Evolutionary conservation across 1,140 invertebrate genomes (phyloP), one percentile per base, ranked within the genome.

Genomic region (Leptestheria dahalacensis): DNA sequence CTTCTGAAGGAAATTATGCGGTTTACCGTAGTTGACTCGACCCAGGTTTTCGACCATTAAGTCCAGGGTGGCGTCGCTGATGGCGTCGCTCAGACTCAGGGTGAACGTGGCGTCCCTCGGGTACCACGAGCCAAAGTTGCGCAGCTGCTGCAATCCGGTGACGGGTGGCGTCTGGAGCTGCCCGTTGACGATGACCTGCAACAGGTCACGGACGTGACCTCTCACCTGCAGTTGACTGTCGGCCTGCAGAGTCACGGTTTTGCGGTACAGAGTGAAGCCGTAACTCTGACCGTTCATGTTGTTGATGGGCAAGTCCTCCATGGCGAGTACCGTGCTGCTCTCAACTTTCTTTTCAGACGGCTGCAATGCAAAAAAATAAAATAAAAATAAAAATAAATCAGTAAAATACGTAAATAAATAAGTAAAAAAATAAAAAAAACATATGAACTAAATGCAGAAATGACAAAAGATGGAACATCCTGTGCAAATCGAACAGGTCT

Each of bases 1-100:
- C 57, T 70, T 65, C 26, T 66, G 65, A 60, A 78, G 71, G 62
- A 73, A 74, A 60, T 73, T 68, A 6, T 67, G 54, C 4, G 74
- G 68, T 2, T 57, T 26, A 1, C 77, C 77, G 68, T 70, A 81
- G 66, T 80, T 80, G 18, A 75, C 74, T 54, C 80, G 66, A 0
- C 77, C 79, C 59, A 74, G 71, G 66, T 82, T 81, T 65, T 82
- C 79, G 1, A 82, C 78, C 1, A 82, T 57, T 29, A 82, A 68
- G 60, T 80, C 77, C 24, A 61, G 20, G 15, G 50, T n/a, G 18
- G 47, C 47, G 49, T 66, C 51, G 25, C 56, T 61, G 54, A 51
- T 53, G 62, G n/a, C 25, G 46, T 20, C 54, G 49, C 20, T 21
- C 15, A 53, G 54, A 9, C n/a, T 47, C 18, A 58, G 48, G 21